Percentiles rank a stretch among this genome's conserved stretches.
Conservation (phyloP, 2,888 invertebrate genomes). For the Balanococcus diminutus region DNA sequence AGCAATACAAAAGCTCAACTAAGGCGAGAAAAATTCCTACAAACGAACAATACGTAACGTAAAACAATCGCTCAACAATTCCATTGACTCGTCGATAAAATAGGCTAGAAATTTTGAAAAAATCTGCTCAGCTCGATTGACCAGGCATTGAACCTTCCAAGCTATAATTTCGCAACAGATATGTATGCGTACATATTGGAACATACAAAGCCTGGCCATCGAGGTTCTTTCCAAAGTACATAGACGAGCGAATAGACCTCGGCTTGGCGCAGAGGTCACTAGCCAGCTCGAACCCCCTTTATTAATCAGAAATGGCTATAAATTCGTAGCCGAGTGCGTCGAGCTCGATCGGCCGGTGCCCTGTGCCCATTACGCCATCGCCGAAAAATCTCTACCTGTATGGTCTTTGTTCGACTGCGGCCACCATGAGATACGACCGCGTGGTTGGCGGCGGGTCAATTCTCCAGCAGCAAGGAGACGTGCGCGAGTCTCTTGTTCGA, state of each 20-base stretch:
- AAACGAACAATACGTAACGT: neutral
- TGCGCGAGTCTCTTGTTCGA: neutral
- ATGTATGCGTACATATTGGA: too few species aligned
- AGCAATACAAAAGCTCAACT: neutral
- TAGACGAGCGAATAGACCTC: neutral
- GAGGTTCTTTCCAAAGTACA: neutral
- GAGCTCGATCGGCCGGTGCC: neutral
- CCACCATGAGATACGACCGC: neutral
- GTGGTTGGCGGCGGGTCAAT: neutral
- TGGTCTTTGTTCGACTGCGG: neutral
- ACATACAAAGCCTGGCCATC: neutral
- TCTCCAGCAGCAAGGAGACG: neutral
- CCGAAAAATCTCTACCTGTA: neutral
- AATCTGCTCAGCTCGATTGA: neutral
- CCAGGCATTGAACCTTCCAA: neutral
- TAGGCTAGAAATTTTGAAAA: neutral
- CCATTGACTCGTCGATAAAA: neutral
- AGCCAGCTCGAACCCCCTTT: neutral
- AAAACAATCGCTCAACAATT: neutral
- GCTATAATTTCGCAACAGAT: neutral
- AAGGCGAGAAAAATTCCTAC: neutral
- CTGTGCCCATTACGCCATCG: constrained; percentile 12
- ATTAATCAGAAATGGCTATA: neutral
- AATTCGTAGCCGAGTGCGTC: neutral
- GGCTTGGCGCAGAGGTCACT: neutral